Evolutionary conservation across 2,888 invertebrate genomes (phyloP), one percentile per base, ranked within the genome.

Genomic region (Fragum sueziense): DNA sequence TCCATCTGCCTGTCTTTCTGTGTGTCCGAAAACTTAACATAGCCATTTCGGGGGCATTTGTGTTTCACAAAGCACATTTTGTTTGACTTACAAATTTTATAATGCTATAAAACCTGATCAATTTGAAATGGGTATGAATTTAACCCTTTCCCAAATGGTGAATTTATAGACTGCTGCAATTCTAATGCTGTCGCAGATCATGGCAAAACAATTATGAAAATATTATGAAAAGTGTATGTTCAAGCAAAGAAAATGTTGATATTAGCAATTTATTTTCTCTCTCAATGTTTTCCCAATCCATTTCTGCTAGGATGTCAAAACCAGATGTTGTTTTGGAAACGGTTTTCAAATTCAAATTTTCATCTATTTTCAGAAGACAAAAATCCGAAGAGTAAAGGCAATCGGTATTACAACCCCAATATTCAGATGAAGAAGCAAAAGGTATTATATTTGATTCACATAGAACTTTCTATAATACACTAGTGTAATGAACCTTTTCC

Each of bases 391-490:
- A 71, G 67, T 41, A 54, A 41, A 27, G 79, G 69, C 17, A 47
- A n/a, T 14, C 4, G 47, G 7, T 79, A 80, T 47, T 84, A 65
- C 57, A 76, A 84, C 62, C 84, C 84, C 27, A 70, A 75, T 11
- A 29, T 41, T 14, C 69, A 79, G 62, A 71, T 76, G 76, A 70
- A 62, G 41, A 76, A 71, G 37, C 41, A 73, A 7, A 77, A 77
- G 61, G 77, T 4, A 3, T 1, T 4, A 11, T 4, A 9, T 1
- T 31, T 17, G 9, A 2, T 3, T 31, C 7, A 65, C n/a, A n/a
- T 1, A 2, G 25, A n/a, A 7, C 20, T 25, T 11, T 2, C 11
- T 31, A 3, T 22, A 62, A 31, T 20, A n/a, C 3, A 62, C 62
- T 31, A 31, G 3, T n/a, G 14, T n/a, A 22, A 22, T 37, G 11